Percentiles rank a stretch among this genome's conserved stretches.
These are phyloP conservation scores for Mechanitis mazaeus DNA, from an alignment of 2,888 invertebrate species.

Conservation along the genomic window DNA sequence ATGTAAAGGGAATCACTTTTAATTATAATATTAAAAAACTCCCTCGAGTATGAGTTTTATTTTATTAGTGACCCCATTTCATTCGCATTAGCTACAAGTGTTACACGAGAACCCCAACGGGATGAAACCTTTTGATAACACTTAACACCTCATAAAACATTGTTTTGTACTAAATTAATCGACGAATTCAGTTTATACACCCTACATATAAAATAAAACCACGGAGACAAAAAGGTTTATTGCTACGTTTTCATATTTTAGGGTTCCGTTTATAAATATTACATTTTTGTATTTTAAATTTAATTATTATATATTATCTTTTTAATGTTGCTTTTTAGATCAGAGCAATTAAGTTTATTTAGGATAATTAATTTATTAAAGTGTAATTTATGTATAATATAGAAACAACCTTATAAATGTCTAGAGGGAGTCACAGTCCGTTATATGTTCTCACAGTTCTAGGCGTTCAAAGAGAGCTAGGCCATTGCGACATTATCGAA, in stretches of 20 bases:
- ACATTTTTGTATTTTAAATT: no score
- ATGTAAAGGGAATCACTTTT: no score
- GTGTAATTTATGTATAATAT: not conserved
- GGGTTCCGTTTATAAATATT: not conserved
- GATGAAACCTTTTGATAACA: conserved; percentile 1
- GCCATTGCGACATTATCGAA: conserved; percentile 54
- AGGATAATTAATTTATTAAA: no score
- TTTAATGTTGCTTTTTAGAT: no score
- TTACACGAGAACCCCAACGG: not conserved
- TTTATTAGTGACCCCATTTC: conserved; percentile 3
- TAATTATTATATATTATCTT: no score
- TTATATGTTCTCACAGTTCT: conserved; percentile 66
- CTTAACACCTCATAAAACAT: conserved; percentile 4
- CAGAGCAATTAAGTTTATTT: no score
- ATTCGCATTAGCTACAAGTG: conserved; percentile 3
- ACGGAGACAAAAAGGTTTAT: not conserved
- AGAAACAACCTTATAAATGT: conserved; percentile 6
- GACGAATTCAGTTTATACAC: conserved; percentile 3
- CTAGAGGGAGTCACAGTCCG: conserved; percentile 37
- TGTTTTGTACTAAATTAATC: conserved; percentile 4
- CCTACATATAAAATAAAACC: conserved; percentile 1
- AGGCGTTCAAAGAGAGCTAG: conserved; percentile 46
- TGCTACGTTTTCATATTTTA: not conserved
- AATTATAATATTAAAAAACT: no score
- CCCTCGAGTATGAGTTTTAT: not conserved